Evolutionary conservation across 92 coral and sea anemone species (phyloP).

Genomic region (Parazoanthus atlanticus): DNA sequence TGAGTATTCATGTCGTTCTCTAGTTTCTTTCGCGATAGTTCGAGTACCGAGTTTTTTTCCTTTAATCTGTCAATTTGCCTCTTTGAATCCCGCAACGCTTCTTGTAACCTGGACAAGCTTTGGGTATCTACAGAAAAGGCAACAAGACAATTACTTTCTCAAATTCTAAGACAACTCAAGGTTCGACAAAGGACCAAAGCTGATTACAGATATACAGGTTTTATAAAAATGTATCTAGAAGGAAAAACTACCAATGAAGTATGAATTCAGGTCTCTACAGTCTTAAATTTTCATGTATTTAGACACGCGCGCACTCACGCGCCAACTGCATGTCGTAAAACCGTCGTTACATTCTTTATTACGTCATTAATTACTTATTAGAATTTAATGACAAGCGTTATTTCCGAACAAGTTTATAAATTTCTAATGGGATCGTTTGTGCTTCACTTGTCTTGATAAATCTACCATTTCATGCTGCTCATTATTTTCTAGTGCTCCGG

Average conservation of each 20-base stretch:
- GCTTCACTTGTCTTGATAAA: neutral
- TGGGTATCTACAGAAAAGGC: slow-evolving; percentile 57
- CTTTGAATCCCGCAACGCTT: slow-evolving; percentile 82
- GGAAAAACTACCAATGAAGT: neutral
- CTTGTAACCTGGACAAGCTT: slow-evolving; percentile 76
- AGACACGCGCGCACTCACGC: neutral
- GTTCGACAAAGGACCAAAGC: neutral
- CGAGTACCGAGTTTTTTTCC: slow-evolving; percentile 79
- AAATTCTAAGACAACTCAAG: neutral
- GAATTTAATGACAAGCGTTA: neutral
- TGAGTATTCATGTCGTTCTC: slow-evolving; percentile 81
- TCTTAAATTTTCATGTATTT: neutral
- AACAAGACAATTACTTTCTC: neutral
- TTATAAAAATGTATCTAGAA: neutral
- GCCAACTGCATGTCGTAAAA: neutral
- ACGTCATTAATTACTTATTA: neutral
- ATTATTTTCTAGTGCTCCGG: neutral
- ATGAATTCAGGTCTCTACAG: neutral
- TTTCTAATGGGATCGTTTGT: neutral
- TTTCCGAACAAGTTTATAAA: neutral
- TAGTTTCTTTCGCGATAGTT: slow-evolving; percentile 82
- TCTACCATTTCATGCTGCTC: neutral
- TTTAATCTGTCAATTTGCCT: slow-evolving; percentile 87
- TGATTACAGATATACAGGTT: neutral
- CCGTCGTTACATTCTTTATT: neutral